Evolutionary conservation across 2,113 vertebrate species (phyloP).

Genomic region (Cettia cetti): DNA sequence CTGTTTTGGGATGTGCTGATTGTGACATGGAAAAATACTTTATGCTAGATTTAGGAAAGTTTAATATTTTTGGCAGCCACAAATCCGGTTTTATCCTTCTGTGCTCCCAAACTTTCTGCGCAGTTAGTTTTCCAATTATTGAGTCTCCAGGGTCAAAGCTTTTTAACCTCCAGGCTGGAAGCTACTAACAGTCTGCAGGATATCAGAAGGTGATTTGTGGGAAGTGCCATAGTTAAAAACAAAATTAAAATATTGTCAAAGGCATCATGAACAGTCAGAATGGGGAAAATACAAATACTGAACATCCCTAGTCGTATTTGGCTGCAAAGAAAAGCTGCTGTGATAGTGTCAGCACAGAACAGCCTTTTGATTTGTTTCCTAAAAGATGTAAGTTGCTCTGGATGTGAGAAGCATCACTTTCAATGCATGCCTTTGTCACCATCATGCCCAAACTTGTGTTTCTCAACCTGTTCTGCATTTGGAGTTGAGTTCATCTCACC

Average conservation of each 20-base stretch:
- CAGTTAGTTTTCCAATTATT: neutral
- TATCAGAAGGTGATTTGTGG: neutral
- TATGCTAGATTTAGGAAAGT: neutral
- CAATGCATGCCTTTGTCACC: neutral
- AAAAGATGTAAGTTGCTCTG: neutral
- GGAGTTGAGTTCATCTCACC: neutral
- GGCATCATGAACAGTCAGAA: neutral
- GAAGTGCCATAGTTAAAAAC: neutral
- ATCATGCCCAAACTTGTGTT: neutral
- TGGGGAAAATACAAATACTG: neutral
- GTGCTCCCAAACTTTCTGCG: neutral
- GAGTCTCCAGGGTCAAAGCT: neutral
- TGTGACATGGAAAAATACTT: neutral
- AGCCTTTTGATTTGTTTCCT: neutral
- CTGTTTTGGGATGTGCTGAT: neutral
- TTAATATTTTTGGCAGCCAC: neutral
- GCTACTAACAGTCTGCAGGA: neutral
- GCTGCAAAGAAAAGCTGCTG: neutral
- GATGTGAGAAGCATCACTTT: neutral
- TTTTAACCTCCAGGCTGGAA: neutral
- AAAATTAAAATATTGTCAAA: neutral
- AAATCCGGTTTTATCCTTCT: neutral
- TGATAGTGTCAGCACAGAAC: neutral
- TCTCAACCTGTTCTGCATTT: neutral
- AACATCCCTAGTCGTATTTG: neutral